Base-by-base conservation (phyloP, 1,140 invertebrate species). In the Anastatus disparis region DNA sequence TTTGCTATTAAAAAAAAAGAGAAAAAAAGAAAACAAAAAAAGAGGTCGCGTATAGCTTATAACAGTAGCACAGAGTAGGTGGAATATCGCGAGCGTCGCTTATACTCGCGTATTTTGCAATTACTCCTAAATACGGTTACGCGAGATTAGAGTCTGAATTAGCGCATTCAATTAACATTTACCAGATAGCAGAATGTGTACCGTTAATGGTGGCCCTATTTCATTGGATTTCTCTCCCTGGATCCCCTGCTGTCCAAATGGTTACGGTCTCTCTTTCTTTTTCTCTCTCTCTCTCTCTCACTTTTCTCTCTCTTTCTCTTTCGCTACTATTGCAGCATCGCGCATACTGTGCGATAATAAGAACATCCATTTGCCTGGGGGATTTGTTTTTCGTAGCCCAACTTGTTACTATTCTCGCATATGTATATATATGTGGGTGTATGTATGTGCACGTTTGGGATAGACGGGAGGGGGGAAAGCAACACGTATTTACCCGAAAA, bases 121-220 rank as follows among this genome's bases (percentile, higher is more conserved):
- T 84, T 83, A 78, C 75, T 77, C 79, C 74, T 75, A 80, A 84
- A 84, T 84, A 81, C 77, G 78, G 76, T 76, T 76, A 77, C 74
- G 70, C 74, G 72, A 81, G 78, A 82, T 83, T 83, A 83, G 76
- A 80, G 78, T 65, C 75, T 79, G 78, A 77, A 81, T 81, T 83
- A 79, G 78, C 79, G 79, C 73, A 82, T 82, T 84, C 81, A 84
- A 83, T 85, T 84, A 85, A 81, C 81, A 72, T 81, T 81, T 79
- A 81, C 76, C 76, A 76, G 66, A 70, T 74, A 67, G 64, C 55
- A 67, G 63, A n/a, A n/a, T n/a, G n/a, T 46, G 61, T 69, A 67
- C 72, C 76, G 56, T 65, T 76, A 75, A 75, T 74, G 74, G 70
- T 61, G 70, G 70, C 73, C 66, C 79, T 81, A 80, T 81, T 82